These are phyloP conservation scores for Cetoscarus ocellatus DNA, from an alignment of 2,797 vertebrate genomes.

Conservation along the genomic window DNA sequence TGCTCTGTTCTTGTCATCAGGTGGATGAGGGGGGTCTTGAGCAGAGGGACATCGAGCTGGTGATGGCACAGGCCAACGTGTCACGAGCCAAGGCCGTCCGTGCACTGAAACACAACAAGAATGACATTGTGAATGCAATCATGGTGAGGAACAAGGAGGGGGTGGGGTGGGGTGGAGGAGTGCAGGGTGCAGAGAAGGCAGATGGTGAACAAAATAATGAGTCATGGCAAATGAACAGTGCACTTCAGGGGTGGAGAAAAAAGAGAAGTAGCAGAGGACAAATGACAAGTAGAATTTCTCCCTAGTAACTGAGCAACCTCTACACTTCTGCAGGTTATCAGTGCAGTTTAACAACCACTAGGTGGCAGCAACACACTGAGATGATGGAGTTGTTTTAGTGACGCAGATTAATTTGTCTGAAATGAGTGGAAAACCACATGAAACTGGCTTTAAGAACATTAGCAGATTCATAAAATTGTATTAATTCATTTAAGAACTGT, in stretches of 20 bases:
- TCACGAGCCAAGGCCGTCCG: conserved; percentile 94
- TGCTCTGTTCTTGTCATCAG: conserved; percentile 70
- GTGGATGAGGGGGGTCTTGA: conserved; percentile 94
- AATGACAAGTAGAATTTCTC: conserved; percentile 53
- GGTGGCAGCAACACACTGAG: conserved; percentile 55
- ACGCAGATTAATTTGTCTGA: conserved; percentile 20
- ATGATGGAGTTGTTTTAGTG: conserved; percentile 8
- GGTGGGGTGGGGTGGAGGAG: conserved; percentile 14
- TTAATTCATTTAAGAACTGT: background rate
- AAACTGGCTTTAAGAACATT: background rate
- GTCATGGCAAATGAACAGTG: conserved; percentile 53
- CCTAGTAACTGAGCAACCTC: conserved; percentile 53
- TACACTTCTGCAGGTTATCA: conserved; percentile 29
- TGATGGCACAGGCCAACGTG: conserved; percentile 98
- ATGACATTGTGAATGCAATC: conserved; percentile 98
- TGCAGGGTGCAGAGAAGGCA: conserved; percentile 36
- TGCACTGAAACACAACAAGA: conserved; percentile 96
- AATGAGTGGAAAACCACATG: background rate
- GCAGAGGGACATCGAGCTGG: conserved; percentile 95
- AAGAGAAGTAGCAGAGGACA: conserved; percentile 53
- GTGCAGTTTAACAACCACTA: conserved; percentile 53
- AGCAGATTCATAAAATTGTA: background rate
- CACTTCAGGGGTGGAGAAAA: background rate
- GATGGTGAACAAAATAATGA: conserved; percentile 68
- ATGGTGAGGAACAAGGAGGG: conserved; percentile 88